Base-by-base conservation (phyloP, 2,888 invertebrate genomes). In the Lysandra bellargus region DNA sequence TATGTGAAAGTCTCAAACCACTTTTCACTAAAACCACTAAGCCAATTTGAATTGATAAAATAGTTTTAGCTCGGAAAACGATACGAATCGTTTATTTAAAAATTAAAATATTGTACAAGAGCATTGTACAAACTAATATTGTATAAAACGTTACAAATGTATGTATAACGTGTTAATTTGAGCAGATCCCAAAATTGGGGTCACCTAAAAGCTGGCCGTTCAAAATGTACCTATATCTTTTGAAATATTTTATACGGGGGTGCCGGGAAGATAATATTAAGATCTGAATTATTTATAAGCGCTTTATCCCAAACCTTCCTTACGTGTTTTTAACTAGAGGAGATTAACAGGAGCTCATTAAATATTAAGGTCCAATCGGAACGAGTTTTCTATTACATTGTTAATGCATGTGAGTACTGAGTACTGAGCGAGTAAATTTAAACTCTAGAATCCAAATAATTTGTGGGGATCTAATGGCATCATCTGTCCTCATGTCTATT, bases 221-320 rank as follows among this genome's bases (percentile, higher is more conserved):
- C 57, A 76, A 76, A 76, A 76, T 76, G 33, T 76, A 23, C 23
- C 23, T 23, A 53, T 57, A 76, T 57, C 76, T 33, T 76, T 76
- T 76, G 53, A 76, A 76, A 57, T 57, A 30, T 57, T 76, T 76
- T 57, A 17, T 53, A 33, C 33, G 14, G 7, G 76, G 53, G 76
- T 4, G 33, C 76, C 1, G 76, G 76, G 33, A 17, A 33, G 12
- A 4, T 44, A 49, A 17, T 30, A 76, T 76, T 76, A 76, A 76
- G 76, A 76, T 53, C 5, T 37, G 76, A 76, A 76, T 76, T 76
- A 76, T 76, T 76, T 76, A 76, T 76, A 57, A 76, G 76, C 76
- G 76, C 33, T 76, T 57, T 33, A 53, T 30, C 33, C 53, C 57
- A 30, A 49, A 30, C 23, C 49, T 17, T 53, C 57, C 76, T 76